A percentile compares a stretch with the other conserved stretches of the same genome.
phyloP scores from a whole-genome alignment of 2,888 invertebrate genomes.

The Frankliniella fusca region DNA sequence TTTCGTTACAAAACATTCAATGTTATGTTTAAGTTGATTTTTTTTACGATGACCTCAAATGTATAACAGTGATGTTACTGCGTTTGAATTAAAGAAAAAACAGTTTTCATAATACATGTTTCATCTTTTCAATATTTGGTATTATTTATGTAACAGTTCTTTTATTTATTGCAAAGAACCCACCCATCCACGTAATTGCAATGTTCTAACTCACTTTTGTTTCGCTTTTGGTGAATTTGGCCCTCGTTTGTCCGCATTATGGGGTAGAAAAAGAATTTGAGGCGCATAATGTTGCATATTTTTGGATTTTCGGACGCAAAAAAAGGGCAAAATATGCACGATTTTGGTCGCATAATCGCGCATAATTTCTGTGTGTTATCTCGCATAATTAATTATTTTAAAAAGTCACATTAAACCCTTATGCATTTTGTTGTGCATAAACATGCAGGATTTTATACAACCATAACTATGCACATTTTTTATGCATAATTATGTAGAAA shows the following conservation, averaged over 20 bases:
- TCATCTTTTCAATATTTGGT: not conserved
- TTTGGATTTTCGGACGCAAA: not conserved
- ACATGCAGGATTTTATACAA: too few relatives aligned
- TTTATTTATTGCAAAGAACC: too few relatives aligned
- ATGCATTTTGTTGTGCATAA: too few relatives aligned
- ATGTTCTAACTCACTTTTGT: too few relatives aligned
- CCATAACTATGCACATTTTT: too few relatives aligned
- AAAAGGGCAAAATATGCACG: not conserved
- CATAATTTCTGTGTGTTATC: too few relatives aligned
- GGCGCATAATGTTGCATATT: not conserved
- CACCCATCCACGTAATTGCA: too few relatives aligned
- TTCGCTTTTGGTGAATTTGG: not conserved
- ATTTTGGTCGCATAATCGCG: too few relatives aligned
- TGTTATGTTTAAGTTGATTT: not conserved
- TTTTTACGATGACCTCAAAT: not conserved
- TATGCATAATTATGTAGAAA: too few relatives aligned
- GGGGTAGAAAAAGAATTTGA: not conserved
- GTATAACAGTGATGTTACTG: not conserved
- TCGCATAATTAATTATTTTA: too few relatives aligned
- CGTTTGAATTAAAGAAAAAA: not conserved
- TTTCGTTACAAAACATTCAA: not conserved
- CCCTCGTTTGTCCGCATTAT: not conserved
- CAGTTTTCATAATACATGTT: not conserved
- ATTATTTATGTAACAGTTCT: too few relatives aligned
- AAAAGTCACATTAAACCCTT: constrained; percentile 5